Conservation (phyloP, 2,888 invertebrate species). For the Biston stratarius region DNA sequence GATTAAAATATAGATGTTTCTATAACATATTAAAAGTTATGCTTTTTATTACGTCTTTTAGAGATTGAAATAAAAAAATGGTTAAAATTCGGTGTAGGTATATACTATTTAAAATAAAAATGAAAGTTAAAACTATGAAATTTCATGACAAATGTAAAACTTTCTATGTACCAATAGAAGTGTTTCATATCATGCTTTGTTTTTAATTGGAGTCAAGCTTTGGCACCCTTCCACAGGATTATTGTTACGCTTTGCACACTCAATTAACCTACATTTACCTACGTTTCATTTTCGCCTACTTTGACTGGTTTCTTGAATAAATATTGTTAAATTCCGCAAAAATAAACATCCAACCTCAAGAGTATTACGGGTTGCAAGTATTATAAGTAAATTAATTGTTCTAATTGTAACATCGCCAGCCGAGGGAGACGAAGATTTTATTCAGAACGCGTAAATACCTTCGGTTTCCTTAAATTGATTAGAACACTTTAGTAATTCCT, state of each 20-base stretch:
- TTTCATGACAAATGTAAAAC: neutral
- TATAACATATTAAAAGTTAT: too few relatives aligned
- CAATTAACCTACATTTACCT: slow-evolving; percentile 46
- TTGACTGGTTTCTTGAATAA: slow-evolving; percentile 33
- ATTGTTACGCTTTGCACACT: slow-evolving; percentile 55
- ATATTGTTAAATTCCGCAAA: slow-evolving; percentile 14
- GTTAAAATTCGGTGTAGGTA: too few relatives aligned
- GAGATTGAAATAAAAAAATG: too few relatives aligned
- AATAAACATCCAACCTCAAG: slow-evolving; percentile 17
- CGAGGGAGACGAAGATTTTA: slow-evolving; percentile 36
- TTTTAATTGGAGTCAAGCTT: slow-evolving; percentile 43
- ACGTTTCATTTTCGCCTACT: slow-evolving; percentile 34
- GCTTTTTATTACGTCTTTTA: too few relatives aligned
- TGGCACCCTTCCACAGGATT: slow-evolving; percentile 57
- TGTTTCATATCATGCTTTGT: slow-evolving; percentile 3
- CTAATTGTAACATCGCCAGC: slow-evolving; percentile 35
- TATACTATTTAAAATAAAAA: too few relatives aligned
- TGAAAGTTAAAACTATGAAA: neutral
- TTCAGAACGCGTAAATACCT: slow-evolving; percentile 46
- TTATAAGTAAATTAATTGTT: slow-evolving; percentile 37
- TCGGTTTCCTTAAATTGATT: slow-evolving; percentile 56
- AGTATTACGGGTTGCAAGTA: slow-evolving; percentile 21
- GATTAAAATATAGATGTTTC: too few relatives aligned
- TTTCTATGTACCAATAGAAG: neutral
- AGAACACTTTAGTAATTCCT: slow-evolving; percentile 53